These are phyloP conservation scores for Pelosia muscerda DNA, from an alignment of 2,888 invertebrate species.

Conservation along the genomic window DNA sequence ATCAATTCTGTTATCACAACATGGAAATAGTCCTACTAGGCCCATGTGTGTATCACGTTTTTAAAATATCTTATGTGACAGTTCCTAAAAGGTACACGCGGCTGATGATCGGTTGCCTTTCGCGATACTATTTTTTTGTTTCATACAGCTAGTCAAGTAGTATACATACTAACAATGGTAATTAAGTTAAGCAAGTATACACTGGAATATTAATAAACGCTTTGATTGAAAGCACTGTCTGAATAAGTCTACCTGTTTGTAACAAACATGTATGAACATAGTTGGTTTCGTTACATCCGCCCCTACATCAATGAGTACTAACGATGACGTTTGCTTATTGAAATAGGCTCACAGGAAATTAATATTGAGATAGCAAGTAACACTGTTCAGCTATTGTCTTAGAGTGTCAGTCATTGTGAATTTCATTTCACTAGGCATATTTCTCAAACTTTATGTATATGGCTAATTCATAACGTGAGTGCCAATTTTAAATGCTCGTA, in stretches of 20 bases:
- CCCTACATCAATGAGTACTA: constrained; percentile 58
- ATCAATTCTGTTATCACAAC: neutral
- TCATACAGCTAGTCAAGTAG: constrained; percentile 5
- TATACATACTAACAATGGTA: neutral
- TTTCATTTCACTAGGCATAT: constrained; percentile 14
- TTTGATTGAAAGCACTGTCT: neutral
- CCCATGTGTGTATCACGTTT: too few species aligned
- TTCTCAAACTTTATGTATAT: neutral
- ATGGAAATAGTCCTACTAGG: neutral
- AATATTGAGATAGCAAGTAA: constrained; percentile 68
- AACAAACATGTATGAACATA: constrained; percentile 27
- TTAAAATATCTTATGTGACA: too few species aligned
- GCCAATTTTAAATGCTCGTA: neutral
- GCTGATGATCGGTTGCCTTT: too few species aligned
- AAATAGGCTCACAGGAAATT: constrained; percentile 73
- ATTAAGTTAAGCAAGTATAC: constrained; percentile 8
- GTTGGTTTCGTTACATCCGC: constrained; percentile 51
- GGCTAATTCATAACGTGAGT: neutral
- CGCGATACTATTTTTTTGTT: too few species aligned
- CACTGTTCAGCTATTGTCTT: constrained; percentile 57
- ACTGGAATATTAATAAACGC: neutral
- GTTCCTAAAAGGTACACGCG: too few species aligned
- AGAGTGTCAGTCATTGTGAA: constrained; percentile 20
- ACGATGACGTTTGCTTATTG: constrained; percentile 58
- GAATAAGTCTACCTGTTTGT: neutral